phyloP scores from a whole-genome alignment of 2,797 vertebrate species.

The Falco novaeseelandiae region DNA sequence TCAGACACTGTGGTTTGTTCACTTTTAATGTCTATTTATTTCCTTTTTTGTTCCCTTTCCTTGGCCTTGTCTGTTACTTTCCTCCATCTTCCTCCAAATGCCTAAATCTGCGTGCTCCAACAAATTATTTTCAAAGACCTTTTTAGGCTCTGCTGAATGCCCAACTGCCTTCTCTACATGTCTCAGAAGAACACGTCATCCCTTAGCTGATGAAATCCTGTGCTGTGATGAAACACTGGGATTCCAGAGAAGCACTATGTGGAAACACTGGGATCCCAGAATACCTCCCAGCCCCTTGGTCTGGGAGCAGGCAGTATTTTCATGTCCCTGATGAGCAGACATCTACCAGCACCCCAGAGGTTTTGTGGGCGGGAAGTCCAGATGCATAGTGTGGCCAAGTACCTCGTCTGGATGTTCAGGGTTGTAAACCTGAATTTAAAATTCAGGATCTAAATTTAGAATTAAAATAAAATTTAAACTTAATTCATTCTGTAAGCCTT shows the following conservation, averaged over 20 bases:
- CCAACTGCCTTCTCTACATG: not conserved
- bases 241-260: not conserved
- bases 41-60: not conserved
- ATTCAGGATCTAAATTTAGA: not conserved
- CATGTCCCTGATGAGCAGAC: fast-evolving
- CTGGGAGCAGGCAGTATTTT: not conserved
- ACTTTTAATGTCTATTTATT: not conserved
- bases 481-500: not conserved
- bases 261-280: not conserved
- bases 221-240: fast-evolving
- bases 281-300: not conserved
- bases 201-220: not conserved
- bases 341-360: not conserved
- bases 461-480: not conserved
- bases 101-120: not conserved
- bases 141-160: not conserved
- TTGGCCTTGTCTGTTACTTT: not conserved
- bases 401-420: not conserved
- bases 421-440: not conserved
- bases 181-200: not conserved
- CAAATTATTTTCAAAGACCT: not conserved
- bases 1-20: not conserved
- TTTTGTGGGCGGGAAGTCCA: not conserved
- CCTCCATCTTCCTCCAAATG: not conserved
- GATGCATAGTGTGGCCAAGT: not conserved